Percentiles rank a stretch among this genome's conserved stretches.
Conservation (phyloP, 2,113 vertebrate genomes). For the Balaeniceps rex region DNA sequence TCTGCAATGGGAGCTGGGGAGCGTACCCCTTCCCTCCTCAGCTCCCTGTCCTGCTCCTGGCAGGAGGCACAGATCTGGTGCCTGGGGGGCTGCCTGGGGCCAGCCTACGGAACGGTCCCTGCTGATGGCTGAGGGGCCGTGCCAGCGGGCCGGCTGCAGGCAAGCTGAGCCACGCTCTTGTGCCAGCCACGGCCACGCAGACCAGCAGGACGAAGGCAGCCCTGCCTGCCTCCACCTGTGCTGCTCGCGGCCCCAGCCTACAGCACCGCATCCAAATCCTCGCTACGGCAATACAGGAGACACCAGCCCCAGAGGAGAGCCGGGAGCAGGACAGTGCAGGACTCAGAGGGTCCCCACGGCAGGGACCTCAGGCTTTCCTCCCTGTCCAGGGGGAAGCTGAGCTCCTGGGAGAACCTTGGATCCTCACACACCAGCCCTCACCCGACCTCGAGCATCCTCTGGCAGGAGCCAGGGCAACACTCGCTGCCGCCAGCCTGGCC, state of each 20-base stretch:
- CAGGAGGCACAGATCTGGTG: background rate
- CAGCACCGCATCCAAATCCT: background rate
- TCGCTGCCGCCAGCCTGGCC: background rate
- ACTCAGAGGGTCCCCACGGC: background rate
- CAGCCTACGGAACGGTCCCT: background rate
- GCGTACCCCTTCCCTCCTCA: background rate
- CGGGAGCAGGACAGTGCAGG: background rate
- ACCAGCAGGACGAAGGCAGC: background rate
- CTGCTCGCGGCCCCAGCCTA: background rate
- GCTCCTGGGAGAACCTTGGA: background rate
- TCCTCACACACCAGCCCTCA: background rate
- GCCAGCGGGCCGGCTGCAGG: background rate
- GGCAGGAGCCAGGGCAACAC: background rate
- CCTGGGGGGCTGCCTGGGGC: background rate
- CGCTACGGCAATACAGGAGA: fast-evolving
- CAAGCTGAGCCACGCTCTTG: fast-evolving
- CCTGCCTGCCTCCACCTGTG: background rate
- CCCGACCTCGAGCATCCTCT: background rate
- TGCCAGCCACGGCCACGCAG: background rate
- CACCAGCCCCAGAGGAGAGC: background rate
- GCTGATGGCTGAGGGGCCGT: background rate
- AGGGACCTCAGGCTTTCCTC: background rate
- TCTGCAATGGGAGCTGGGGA: background rate
- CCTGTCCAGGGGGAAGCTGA: background rate
- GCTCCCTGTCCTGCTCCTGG: background rate